Evolutionary conservation across 2,113 vertebrate genomes (phyloP).

Genomic region (Chloroceryle aenea): DNA sequence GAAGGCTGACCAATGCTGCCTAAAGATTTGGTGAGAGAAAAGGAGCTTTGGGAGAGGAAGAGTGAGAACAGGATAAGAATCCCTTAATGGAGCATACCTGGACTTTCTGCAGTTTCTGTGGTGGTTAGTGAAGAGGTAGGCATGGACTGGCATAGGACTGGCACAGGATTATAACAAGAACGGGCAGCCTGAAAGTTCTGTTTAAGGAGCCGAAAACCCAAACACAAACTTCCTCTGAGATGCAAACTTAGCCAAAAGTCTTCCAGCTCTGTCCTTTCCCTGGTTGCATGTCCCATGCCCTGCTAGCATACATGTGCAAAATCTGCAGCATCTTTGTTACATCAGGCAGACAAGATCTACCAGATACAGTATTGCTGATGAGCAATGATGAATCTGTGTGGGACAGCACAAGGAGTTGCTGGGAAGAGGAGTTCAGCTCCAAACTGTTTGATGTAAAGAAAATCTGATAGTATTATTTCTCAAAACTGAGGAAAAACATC

Average conservation of each 20-base stretch:
- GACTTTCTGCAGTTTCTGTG: not conserved
- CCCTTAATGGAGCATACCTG: not conserved
- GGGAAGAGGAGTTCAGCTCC: not conserved
- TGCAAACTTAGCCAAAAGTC: not conserved
- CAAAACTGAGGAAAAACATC: not conserved
- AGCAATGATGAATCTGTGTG: not conserved
- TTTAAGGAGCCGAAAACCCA: not conserved
- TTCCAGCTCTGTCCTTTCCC: not conserved
- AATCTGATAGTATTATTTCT: not conserved
- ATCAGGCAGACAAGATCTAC: not conserved
- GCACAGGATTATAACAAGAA: not conserved
- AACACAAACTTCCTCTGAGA: not conserved
- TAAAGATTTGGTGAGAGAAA: not conserved
- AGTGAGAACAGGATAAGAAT: not conserved
- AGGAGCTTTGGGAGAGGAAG: not conserved
- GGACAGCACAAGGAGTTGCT: not conserved
- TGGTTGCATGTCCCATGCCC: fast-evolving
- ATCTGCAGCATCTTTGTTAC: not conserved
- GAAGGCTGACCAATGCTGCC: not conserved
- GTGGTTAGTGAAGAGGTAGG: not conserved
- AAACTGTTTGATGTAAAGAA: not conserved
- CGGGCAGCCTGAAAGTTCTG: not conserved
- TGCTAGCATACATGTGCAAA: not conserved
- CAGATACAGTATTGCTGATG: not conserved
- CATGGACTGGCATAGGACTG: not conserved